Base-by-base conservation (phyloP, 2,113 vertebrate species). In the Felis chaus region DNA sequence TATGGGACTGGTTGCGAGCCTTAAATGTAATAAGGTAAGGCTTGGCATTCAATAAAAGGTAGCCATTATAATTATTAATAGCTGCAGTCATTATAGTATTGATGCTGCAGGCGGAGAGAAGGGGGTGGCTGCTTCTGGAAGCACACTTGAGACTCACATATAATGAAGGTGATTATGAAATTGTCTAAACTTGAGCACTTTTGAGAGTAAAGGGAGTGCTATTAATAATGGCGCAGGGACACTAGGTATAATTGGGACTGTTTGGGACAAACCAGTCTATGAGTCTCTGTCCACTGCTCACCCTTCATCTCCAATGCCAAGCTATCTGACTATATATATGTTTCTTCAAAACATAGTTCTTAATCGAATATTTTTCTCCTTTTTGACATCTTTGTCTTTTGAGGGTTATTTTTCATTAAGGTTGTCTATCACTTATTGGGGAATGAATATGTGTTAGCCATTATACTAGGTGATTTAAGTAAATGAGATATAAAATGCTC, bases 261-360 rank as follows among this genome's bases (percentile, higher is more conserved):
- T 57, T 45, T 76, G 48, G 65, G 84, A 50, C 45, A 68, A 85
- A 85, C 25, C 33, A 89, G 36, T 33, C 66, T 18, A n/a, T 2
- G 23, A 21, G 25, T 94, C n/a, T 81, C 18, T 41, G 55, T 27
- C 31, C 39, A 39, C 27, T 31, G 15, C 11, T 48, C n/a, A 55
- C 0, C n/a, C 29, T 7, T 79, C 39, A 27, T 53, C 57, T 83
- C 33, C 29, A 48, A 50, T 21, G 57, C 61, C 50, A 84, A 31
- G 0, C 18, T 71, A 4, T 29, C 19, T 41, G n/a, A 93, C 7
- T 73, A 19, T 0, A 63, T 0, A 63, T 29, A 48, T 81, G 57
- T 71, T 84, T 93, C 65, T 87, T 93, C 23, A 87, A 86, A 96
- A 86, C 36, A 79, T 36, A 69, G 16, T 69, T 81, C 66, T 79